Base-by-base conservation (phyloP, 2,888 invertebrate species). In the Lithophane ornitopus region DNA sequence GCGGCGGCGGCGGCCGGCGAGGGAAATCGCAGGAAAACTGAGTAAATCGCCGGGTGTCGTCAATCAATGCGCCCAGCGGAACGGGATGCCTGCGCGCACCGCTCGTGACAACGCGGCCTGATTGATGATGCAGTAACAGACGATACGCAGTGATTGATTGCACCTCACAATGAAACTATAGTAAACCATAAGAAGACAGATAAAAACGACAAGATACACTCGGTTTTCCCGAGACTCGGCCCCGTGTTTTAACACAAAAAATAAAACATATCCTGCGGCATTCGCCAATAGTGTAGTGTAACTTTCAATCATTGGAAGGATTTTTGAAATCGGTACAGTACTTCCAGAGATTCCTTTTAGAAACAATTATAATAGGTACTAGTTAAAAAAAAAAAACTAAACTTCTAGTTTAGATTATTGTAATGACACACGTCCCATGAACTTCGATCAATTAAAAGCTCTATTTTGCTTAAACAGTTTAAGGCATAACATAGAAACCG, bases 1-100 rank as follows among this genome's bases (percentile, higher is more conserved):
- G 89, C 88, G 88, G 78, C 87, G 89, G 88, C 85, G 87, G 83
- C 76, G 73, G 84, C 34, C 52, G 74, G 87, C 88, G 90, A 93
- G 95, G 95, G 95, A 95, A 96, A 96, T 95, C 95, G 92, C 90
- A 89, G 92, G 94, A 94, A 95, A 95, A 94, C 91, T 91, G 86
- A 87, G 87, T 85, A 87, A 90, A 82, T 89, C 87, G 87, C 82
- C 81, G 84, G 81, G 88, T 84, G 84, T 82, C 87, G 89, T 90
- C 92, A 90, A 92, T 92, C 91, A 90, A 88, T 77, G 88, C 92
- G 89, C 82, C 68, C 89, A 91, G 87, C 93, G 93, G 91, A 94
- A 94, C 94, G 91, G 84, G 88, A 92, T 90, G 89, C 89, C 88
- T 85, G 80, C 67, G 78, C 82, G 74, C 79, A 39, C 39, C 22